These are phyloP conservation scores for Dolichotis patagonum DNA, from an alignment of 2,113 vertebrate genomes.

Conservation along the genomic window DNA sequence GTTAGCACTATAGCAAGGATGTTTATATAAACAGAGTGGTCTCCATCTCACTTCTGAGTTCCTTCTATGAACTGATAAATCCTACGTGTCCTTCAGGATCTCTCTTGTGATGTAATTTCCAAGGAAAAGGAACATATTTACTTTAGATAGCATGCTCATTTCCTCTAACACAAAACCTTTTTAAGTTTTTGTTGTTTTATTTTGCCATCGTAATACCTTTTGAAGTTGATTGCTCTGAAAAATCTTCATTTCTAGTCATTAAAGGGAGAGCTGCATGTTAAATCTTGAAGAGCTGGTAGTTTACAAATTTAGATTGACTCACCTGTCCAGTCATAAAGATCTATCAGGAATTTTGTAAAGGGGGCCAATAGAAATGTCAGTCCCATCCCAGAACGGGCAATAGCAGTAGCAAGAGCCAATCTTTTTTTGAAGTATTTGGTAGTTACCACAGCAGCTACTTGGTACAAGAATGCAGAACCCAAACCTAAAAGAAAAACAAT, in stretches of 20 bases:
- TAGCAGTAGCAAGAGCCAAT: conserved; percentile 90
- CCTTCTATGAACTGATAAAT: neutral
- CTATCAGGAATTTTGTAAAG: conserved; percentile 92
- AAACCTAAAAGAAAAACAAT: conserved; percentile 85
- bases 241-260: neutral
- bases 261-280: neutral
- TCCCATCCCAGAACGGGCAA: conserved; percentile 95
- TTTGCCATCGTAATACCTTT: neutral
- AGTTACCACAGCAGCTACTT: conserved; percentile 90
- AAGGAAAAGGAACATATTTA: neutral
- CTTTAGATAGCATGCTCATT: neutral
- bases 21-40: neutral
- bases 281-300: neutral
- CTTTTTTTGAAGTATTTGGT: conserved; percentile 91
- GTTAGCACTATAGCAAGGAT: neutral
- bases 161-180: neutral
- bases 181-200: neutral
- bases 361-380: conserved; percentile 94
- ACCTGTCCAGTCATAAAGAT: conserved; percentile 95
- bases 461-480: conserved; percentile 93
- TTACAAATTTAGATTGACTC: conserved; percentile 53
- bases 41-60: neutral
- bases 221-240: neutral
- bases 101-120: neutral
- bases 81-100: neutral